A percentile compares a stretch with the other conserved stretches of the same genome.
These are phyloP conservation scores for Nesogale talazaci DNA, from an alignment of 2,113 vertebrate species.

Conservation along the genomic window DNA sequence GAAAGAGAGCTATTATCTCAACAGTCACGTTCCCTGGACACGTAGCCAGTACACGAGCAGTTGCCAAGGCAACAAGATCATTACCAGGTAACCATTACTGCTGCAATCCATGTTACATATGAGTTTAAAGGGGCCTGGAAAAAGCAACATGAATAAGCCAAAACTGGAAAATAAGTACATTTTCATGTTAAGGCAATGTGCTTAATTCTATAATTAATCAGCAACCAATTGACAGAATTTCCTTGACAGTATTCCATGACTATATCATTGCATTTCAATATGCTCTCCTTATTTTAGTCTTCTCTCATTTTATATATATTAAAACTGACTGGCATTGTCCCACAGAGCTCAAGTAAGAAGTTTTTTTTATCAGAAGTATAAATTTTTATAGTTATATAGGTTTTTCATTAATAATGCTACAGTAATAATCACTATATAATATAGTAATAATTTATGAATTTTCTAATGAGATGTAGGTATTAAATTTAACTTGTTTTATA, in stretches of 20 bases:
- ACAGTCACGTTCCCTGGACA: background rate
- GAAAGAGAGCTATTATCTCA: background rate
- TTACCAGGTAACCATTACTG: background rate
- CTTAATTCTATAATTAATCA: constrained; percentile 14
- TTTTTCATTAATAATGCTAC: constrained; percentile 22
- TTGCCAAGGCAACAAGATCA: background rate
- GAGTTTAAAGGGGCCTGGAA: background rate
- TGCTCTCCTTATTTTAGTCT: background rate
- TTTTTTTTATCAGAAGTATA: background rate
- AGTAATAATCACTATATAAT: constrained; percentile 2
- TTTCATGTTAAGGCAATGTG: constrained; percentile 12
- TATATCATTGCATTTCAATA: too few relatives aligned
- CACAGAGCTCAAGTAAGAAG: constrained; percentile 34
- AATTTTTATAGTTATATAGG: background rate
- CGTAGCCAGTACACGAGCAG: background rate
- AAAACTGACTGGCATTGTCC: background rate
- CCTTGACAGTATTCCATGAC: background rate
- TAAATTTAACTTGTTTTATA: constrained; percentile 28
- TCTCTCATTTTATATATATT: constrained; percentile 10
- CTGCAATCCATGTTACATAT: background rate
- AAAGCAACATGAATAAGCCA: constrained; percentile 52
- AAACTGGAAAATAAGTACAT: constrained; percentile 39
- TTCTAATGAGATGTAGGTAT: background rate
- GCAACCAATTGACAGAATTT: constrained; percentile 47
- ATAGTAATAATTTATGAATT: constrained; percentile 38